phyloP scores from a whole-genome alignment of 2,113 vertebrate genomes.

The Thamnaconus septentrionalis region DNA sequence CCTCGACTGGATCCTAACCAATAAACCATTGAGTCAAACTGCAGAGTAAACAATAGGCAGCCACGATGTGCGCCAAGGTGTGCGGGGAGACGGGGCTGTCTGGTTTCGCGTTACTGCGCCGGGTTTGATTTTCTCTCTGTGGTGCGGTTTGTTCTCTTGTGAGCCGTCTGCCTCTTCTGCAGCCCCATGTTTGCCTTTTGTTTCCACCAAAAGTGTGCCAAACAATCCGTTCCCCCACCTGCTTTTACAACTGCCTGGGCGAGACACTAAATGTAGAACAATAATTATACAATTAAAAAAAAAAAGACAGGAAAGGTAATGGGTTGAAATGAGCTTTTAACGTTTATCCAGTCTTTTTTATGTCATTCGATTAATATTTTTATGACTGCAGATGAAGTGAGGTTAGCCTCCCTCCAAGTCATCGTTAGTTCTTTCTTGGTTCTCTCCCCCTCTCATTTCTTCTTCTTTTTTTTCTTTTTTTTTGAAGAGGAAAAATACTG shows the following conservation, averaged over 20 bases:
- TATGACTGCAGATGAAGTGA: constrained; percentile 33
- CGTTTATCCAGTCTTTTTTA: constrained; percentile 43
- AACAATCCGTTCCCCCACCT: constrained; percentile 41
- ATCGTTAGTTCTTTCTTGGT: constrained; percentile 42
- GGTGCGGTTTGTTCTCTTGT: constrained; percentile 50
- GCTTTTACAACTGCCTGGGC: constrained; percentile 45
- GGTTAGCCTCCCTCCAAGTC: constrained; percentile 43
- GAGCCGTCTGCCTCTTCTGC: constrained; percentile 51
- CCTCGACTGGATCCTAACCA: constrained; percentile 16
- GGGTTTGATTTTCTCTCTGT: constrained; percentile 55
- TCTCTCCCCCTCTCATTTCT: too few species aligned
- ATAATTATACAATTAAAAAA: constrained; percentile 50
- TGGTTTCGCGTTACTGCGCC: constrained; percentile 45
- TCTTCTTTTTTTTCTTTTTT: not conserved
- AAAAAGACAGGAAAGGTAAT: constrained; percentile 15
- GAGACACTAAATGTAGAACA: constrained; percentile 50
- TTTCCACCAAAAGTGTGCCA: constrained; percentile 50
- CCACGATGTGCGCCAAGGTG: constrained; percentile 17
- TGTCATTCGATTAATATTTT: constrained; percentile 46
- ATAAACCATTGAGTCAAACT: constrained; percentile 37
- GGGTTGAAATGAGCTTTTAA: constrained; percentile 38
- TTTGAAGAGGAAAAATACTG: constrained; percentile 36
- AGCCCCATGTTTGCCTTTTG: constrained; percentile 60
- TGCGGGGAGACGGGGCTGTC: constrained; percentile 41
- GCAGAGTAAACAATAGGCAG: constrained; percentile 56